A percentile compares a stretch with the other conserved stretches of the same genome.
phyloP scores from a whole-genome alignment of 2,797 vertebrate species.

The Amphiprion clarkii region DNA sequence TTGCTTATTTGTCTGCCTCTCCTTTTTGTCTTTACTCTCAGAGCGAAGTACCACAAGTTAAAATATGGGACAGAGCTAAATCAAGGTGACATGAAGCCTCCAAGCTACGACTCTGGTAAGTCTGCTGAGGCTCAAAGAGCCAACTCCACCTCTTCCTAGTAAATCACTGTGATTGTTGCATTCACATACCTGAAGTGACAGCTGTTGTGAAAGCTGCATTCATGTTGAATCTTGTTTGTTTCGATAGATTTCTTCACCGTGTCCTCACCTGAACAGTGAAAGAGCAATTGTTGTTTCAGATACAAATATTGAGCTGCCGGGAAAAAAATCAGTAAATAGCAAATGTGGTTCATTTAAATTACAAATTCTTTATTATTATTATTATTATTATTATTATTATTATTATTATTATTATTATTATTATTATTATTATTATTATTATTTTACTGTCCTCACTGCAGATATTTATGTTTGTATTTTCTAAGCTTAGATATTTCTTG shows the following conservation, averaged over 20 bases:
- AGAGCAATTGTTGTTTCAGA: slow-evolving; percentile 10
- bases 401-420: no score
- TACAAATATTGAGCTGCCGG: slow-evolving; percentile 5
- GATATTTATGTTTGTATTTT: background rate
- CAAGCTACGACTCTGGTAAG: slow-evolving; percentile 99
- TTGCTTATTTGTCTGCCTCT: slow-evolving; percentile 51
- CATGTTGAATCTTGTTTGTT: slow-evolving; percentile 74
- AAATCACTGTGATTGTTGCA: slow-evolving; percentile 56
- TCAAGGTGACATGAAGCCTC: slow-evolving; percentile 98
- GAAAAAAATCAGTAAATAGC: background rate
- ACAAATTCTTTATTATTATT: no score
- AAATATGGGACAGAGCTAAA: slow-evolving; percentile 98
- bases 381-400: no score
- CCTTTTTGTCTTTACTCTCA: slow-evolving; percentile 69
- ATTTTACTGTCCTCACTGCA: background rate
- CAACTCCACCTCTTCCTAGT: slow-evolving; percentile 35
- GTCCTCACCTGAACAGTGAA: slow-evolving; percentile 37
- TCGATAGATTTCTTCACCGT: slow-evolving; percentile 34
- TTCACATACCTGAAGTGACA: slow-evolving; percentile 68
- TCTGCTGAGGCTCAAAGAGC: slow-evolving; percentile 24
- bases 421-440: no score
- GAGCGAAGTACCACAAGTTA: slow-evolving; percentile 98
- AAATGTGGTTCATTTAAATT: background rate
- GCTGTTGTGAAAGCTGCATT: slow-evolving; percentile 34
- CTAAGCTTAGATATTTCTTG: background rate